A percentile compares a stretch with the other conserved stretches of the same genome.
phyloP scores from a whole-genome alignment of 1,140 invertebrate species.

The Drosophila jambulina region DNA sequence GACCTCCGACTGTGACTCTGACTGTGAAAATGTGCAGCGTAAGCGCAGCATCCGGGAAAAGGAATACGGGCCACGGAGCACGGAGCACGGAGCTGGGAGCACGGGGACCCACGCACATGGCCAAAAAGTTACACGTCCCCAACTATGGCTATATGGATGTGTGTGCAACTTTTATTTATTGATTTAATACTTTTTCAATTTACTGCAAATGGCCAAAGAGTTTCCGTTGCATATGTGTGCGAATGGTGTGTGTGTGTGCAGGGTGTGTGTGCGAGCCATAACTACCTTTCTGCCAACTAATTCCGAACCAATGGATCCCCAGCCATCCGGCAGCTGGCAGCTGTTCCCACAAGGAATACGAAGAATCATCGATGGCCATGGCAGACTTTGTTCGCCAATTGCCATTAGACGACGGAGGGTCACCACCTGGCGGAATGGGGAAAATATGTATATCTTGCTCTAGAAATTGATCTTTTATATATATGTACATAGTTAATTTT shows the following conservation, averaged over 20 bases:
- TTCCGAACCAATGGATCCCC: conserved; percentile 23
- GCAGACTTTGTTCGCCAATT: conserved; percentile 28
- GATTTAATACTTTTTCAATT: conserved; percentile 83
- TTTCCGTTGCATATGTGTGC: conserved; percentile 29
- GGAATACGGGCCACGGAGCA: background rate
- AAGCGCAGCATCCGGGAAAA: conserved; percentile 48
- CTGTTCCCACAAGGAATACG: conserved; percentile 28
- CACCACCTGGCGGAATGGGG: conserved; percentile 1
- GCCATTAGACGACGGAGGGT: background rate
- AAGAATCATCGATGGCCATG: conserved; percentile 30
- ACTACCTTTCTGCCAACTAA: conserved; percentile 56
- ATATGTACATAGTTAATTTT: no score
- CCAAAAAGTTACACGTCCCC: conserved; percentile 65
- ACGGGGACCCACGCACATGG: conserved; percentile 39
- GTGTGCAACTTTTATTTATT: conserved; percentile 80
- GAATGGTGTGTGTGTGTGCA: conserved; percentile 23
- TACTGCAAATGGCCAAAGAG: conserved; percentile 81
- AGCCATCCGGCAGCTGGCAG: conserved; percentile 9
- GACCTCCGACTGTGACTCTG: background rate
- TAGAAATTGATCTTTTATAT: background rate
- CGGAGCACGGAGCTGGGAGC: background rate
- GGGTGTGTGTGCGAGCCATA: conserved; percentile 44
- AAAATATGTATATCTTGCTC: background rate
- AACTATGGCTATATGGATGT: conserved; percentile 42
- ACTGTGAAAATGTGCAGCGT: conserved; percentile 70